These are phyloP conservation scores for Menidia menidia DNA, from an alignment of 2,797 vertebrate genomes.

Conservation along the genomic window DNA sequence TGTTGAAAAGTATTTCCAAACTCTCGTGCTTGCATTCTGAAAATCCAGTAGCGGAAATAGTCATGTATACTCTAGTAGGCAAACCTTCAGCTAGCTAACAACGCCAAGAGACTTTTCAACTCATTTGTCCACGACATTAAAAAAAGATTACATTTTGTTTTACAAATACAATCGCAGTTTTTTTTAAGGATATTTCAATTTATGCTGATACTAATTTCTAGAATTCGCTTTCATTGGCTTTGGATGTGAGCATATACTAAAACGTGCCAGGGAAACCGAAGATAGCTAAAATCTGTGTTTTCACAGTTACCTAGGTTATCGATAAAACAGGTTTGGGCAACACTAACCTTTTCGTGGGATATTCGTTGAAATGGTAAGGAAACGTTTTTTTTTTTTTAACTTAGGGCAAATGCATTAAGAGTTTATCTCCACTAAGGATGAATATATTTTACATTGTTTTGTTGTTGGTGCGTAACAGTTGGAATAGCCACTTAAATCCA, in stretches of 20 bases:
- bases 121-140: background rate
- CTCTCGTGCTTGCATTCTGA: conserved; percentile 39
- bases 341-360: background rate
- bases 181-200: accelerated
- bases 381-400: no score
- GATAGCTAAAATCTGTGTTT: conserved; percentile 7
- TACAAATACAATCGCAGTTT: background rate
- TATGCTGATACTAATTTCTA: background rate
- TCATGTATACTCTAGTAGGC: no score
- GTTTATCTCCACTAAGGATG: no score
- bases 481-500: background rate
- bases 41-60: conserved; percentile 27
- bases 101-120: background rate
- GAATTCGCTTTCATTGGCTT: background rate
- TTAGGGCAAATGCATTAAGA: no score
- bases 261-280: background rate
- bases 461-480: background rate
- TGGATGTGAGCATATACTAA: background rate
- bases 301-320: conserved; percentile 32
- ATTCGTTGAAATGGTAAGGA: conserved; percentile 60
- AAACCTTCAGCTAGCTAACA: conserved; percentile 6
- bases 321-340: conserved; percentile 31
- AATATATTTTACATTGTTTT: no score
- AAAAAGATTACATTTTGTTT: background rate
- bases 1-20: background rate